A percentile compares a stretch with the other conserved stretches of the same genome.
Conservation (phyloP, 1,140 invertebrate genomes). For the Caenorhabditis inopinata region DNA sequence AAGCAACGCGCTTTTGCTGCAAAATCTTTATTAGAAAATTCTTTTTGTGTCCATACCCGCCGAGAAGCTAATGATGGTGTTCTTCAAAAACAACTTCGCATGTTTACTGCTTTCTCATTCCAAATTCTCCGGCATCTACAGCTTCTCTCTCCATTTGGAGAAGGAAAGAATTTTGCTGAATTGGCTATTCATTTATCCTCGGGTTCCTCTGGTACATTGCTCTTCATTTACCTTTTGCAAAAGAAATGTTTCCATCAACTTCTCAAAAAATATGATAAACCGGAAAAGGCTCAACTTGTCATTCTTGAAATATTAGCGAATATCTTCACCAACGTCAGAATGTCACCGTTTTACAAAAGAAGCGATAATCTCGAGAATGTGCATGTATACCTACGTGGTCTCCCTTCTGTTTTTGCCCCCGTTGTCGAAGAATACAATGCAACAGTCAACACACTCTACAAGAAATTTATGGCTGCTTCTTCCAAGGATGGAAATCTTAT, state of each 20-base stretch:
- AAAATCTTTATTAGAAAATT: slow-evolving; percentile 56
- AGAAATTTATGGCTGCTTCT: slow-evolving; percentile 31
- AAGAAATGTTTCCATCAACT: slow-evolving; percentile 57
- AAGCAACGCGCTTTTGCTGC: slow-evolving; percentile 41
- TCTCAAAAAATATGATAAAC: slow-evolving; percentile 45
- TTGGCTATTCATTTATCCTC: slow-evolving; percentile 56
- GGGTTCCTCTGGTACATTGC: slow-evolving; percentile 60
- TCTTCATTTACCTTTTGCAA: slow-evolving; percentile 61
- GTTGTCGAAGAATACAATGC: slow-evolving; percentile 38
- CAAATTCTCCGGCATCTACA: slow-evolving; percentile 60
- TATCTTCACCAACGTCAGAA: slow-evolving; percentile 32
- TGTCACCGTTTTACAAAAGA: slow-evolving; percentile 36
- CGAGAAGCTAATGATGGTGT: slow-evolving; percentile 39
- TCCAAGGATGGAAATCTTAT: slow-evolving; percentile 24
- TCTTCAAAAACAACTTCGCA: slow-evolving; percentile 51
- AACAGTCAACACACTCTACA: slow-evolving; percentile 26
- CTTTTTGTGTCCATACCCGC: slow-evolving; percentile 56
- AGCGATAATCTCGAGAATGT: slow-evolving; percentile 34
- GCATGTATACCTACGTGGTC: neutral
- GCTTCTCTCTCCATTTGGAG: slow-evolving; percentile 44
- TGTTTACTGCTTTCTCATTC: slow-evolving; percentile 59
- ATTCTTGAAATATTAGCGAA: slow-evolving; percentile 33
- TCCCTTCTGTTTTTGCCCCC: neutral
- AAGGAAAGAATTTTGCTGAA: slow-evolving; percentile 57
- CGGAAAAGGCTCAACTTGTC: slow-evolving; percentile 25